phyloP scores from a whole-genome alignment of 1,140 invertebrate genomes.

The Sinella curviseta region DNA sequence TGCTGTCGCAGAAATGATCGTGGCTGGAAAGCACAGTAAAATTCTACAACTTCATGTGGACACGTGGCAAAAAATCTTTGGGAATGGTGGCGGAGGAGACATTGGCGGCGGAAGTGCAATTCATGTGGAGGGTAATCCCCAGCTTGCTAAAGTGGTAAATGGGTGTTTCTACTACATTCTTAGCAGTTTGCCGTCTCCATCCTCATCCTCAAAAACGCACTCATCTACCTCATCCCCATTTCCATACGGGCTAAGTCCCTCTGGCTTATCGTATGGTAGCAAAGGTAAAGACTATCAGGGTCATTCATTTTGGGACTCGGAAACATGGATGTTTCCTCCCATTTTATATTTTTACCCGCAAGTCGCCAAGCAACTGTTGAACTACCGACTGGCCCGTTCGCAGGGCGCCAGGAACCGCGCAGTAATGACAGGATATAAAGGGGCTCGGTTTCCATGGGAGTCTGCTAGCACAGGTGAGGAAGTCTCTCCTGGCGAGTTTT shows the following conservation, averaged over 20 bases:
- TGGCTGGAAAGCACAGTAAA: neutral
- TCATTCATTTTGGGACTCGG: slow-evolving; percentile 59
- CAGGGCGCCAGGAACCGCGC: slow-evolving; percentile 53
- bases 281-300: slow-evolving; percentile 51
- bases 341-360: slow-evolving; percentile 55
- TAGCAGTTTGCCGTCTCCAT: slow-evolving; percentile 53
- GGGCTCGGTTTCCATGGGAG: slow-evolving; percentile 58
- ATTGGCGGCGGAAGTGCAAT: slow-evolving; percentile 26
- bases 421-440: slow-evolving; percentile 51
- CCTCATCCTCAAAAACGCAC: slow-evolving; percentile 34
- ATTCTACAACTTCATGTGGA: slow-evolving; percentile 26
- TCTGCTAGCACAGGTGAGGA: slow-evolving; percentile 53
- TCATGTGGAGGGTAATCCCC: slow-evolving; percentile 46
- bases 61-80: slow-evolving; percentile 42
- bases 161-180: slow-evolving; percentile 56
- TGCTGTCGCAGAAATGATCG: too few species aligned
- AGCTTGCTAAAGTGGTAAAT: slow-evolving; percentile 52
- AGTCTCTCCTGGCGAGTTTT: slow-evolving; percentile 50
- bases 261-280: slow-evolving; percentile 47
- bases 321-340: slow-evolving; percentile 57
- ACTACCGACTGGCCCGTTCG: slow-evolving; percentile 51
- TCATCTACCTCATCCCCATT: slow-evolving; percentile 37
- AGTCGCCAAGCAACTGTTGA: slow-evolving; percentile 49
- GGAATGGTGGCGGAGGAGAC: slow-evolving; percentile 29
- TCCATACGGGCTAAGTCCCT: slow-evolving; percentile 51